Evolutionary conservation across 2,797 vertebrate genomes (phyloP), one percentile per base, ranked within the genome.

Genomic region (Aldrovandia affinis): DNA sequence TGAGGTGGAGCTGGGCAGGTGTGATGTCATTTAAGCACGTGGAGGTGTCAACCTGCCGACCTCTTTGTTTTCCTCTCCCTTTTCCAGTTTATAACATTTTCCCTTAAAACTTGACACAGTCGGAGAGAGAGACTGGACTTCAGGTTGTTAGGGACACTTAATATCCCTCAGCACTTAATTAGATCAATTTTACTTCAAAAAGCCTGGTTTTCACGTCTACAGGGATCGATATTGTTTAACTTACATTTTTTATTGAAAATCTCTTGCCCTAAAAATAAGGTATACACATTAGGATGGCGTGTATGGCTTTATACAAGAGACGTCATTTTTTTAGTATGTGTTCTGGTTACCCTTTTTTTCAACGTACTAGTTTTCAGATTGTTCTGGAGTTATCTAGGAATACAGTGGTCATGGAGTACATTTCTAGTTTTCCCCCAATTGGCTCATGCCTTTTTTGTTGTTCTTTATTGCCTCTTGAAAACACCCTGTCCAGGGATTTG

Each of bases 21-120:
- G 50, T 83, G 81, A 73, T 39, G 81, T 73, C 30, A 73, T 65
- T 82, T 28, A 33, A 33, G 30, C 68, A 77, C 42, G 73, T 77
- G 73, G 73, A 44, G 55, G 55, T 57, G 42, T 47, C 42, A 77
- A 47, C 47, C 73, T 77, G 20, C 39, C 12, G 73, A n/a, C 42
- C 25, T 47, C 73, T 47, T 77, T 77, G 42, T 77, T 25, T 47
- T 77, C 73, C 42, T 39, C 68, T 70, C 30, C 55, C 8, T 75
- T 75, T n/a, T 14, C 42, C 42, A 77, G 42, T 77, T n/a, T 25
- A n/a, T 10, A 47, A 3, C 9, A 77, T 44, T 73, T 73, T 8
- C 63, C 28, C 28, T n/a, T 65, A 65, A 65, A 65, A 33, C 28
- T 7, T 18, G 20, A 20, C 70, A 44, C 1, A 18, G 22, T 22